These are phyloP conservation scores for Drosophila mimica DNA, from an alignment of 2,888 invertebrate genomes.

Conservation along the genomic window DNA sequence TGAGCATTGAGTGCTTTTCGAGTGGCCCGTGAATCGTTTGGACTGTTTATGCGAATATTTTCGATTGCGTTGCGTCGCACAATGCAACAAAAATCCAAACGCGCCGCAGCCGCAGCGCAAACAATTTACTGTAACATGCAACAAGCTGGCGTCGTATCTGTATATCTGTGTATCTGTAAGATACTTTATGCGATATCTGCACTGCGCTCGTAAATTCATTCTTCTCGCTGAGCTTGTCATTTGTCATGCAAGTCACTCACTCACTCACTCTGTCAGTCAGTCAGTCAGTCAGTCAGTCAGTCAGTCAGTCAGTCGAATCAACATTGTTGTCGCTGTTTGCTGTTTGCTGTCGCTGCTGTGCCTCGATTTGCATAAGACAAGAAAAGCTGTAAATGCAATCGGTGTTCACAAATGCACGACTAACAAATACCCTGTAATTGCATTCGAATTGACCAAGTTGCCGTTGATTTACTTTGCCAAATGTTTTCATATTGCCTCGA, in stretches of 20 bases:
- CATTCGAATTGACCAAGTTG: background rate
- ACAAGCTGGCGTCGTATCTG: constrained; percentile 54
- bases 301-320: constrained; percentile 47
- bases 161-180: constrained; percentile 56
- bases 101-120: constrained; percentile 38
- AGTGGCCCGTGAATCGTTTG: constrained; percentile 41
- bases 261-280: constrained; percentile 52
- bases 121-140: constrained; percentile 55
- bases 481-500: no score
- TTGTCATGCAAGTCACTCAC: constrained; percentile 59
- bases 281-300: constrained; percentile 26
- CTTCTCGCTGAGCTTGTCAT: constrained; percentile 50
- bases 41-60: constrained; percentile 35
- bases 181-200: constrained; percentile 78
- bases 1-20: constrained; percentile 30
- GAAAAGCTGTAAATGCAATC: constrained; percentile 23
- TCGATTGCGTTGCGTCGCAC: constrained; percentile 37
- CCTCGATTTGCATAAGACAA: constrained; percentile 68
- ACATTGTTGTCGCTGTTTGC: constrained; percentile 35
- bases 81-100: constrained; percentile 36
- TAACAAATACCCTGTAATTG: constrained; percentile 17
- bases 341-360: constrained; percentile 33
- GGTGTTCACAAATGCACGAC: constrained; percentile 8
- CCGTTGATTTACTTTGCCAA: background rate
- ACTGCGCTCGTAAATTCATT: constrained; percentile 73